Evolutionary conservation across 2,113 vertebrate genomes (phyloP), one percentile per base, ranked within the genome.

Genomic region (Phoxinus phoxinus): DNA sequence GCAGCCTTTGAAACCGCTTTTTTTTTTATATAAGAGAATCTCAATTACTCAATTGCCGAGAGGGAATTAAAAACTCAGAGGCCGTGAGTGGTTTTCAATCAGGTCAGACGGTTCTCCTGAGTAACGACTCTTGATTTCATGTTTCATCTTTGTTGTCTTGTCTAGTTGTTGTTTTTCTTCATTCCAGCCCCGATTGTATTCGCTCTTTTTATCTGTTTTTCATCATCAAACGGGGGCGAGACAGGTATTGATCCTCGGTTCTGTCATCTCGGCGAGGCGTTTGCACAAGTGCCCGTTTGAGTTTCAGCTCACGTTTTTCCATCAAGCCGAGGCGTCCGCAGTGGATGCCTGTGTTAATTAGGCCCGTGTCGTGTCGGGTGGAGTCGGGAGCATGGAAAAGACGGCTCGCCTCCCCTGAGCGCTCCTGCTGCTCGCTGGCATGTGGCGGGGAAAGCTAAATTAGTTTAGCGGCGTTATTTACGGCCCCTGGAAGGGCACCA

Each of bases 321-420:
- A 72, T 86, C 80, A 63, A 25, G 67, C 48, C 12, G 83, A 75
- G 87, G 44, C 27, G 77, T 63, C 86, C 82, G 37, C 81, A 46
- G 83, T 59, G 53, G 87, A 86, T 84, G 84, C 86, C 78, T 51
- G 87, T 87, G 87, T 91, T 91, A 89, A 90, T 90, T 89, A 88
- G 84, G 85, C 86, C 77, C 73, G 61, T 87, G 90, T 88, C 27
- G 73, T 73, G 65, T 82, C 51, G 51, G 75, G 27, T 67, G 58
- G 81, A 80, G 63, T 61, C 27, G 46, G 30, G 67, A 73, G 53
- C 51, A 76, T 32, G 61, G 74, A 53, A 67, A 56, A 84, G 67
- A 81, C 84, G 63, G 72, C 63, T 82, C 44, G 51, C 53, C 71
- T 37, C 82, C 84, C 67, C 32, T 27, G 81, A 63, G 48, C 82